Conservation (phyloP, 1,140 invertebrate genomes). For the Temnothorax curvispinosus region DNA sequence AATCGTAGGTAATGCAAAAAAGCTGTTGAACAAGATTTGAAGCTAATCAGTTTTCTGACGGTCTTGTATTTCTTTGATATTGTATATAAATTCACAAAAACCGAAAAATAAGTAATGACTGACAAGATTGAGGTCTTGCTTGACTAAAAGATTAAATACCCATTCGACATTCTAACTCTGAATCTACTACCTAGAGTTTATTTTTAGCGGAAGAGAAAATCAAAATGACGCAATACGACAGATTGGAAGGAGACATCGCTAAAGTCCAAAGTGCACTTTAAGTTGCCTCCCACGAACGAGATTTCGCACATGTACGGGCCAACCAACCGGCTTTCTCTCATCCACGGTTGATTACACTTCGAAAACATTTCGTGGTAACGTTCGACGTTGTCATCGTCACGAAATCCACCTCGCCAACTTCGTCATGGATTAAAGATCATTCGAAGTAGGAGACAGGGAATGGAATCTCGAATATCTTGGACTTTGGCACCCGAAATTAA, state of each 20-base stretch:
- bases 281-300: neutral
- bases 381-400: neutral
- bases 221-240: neutral
- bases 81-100: neutral
- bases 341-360: conserved; percentile 18
- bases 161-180: neutral
- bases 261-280: conserved; percentile 50
- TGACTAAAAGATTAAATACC: neutral
- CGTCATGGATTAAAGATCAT: neutral
- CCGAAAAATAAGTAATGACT: neutral
- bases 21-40: neutral
- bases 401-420: neutral
- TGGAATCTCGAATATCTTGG: neutral
- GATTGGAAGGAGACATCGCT: conserved; percentile 31
- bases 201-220: neutral
- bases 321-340: conserved; percentile 17
- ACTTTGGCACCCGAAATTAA: neutral
- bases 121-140: neutral
- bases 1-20: neutral
- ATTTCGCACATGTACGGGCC: conserved; percentile 16
- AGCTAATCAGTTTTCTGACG: neutral
- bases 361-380: conserved; percentile 7
- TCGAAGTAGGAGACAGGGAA: neutral
- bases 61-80: neutral
- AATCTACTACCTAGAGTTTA: neutral